A percentile compares a stretch with the other conserved stretches of the same genome.
Evolutionary conservation across 2,888 invertebrate species (phyloP).

Genomic region (Drosophila falleni): DNA sequence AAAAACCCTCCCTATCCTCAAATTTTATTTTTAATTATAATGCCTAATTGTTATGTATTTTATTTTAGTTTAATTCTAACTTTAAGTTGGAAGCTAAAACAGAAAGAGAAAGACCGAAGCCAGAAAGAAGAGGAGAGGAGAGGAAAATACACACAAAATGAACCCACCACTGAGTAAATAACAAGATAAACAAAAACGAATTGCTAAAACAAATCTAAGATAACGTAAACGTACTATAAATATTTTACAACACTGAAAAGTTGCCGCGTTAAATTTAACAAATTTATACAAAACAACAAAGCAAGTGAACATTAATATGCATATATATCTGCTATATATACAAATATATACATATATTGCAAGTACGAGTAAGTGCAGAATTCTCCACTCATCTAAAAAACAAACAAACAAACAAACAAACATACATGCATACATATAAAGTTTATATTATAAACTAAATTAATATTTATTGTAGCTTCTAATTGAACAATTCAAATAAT

Average conservation of each 20-base stretch:
- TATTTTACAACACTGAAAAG: slow-evolving; percentile 47
- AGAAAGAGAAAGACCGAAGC: slow-evolving; percentile 16
- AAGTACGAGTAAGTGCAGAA: slow-evolving; percentile 10
- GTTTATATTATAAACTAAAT: too few relatives aligned
- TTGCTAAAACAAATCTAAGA: slow-evolving; percentile 56
- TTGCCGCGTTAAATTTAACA: slow-evolving; percentile 67
- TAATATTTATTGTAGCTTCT: slow-evolving; percentile 75
- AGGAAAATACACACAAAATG: slow-evolving; percentile 67
- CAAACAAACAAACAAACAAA: slow-evolving; percentile 30
- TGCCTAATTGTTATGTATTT: slow-evolving; percentile 29
- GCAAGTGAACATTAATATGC: slow-evolving; percentile 18
- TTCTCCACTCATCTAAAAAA: slow-evolving; percentile 31
- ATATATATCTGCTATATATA: slow-evolving; percentile 35
- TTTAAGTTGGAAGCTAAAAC: slow-evolving; percentile 58
- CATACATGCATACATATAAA: slow-evolving; percentile 42
- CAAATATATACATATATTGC: slow-evolving; percentile 8
- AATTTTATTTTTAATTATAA: slow-evolving; percentile 12
- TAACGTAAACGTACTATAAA: slow-evolving; percentile 46
- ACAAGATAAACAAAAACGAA: slow-evolving; percentile 40
- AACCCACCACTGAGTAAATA: slow-evolving; percentile 71
- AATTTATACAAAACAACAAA: slow-evolving; percentile 53
- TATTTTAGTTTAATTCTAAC: slow-evolving; percentile 49
- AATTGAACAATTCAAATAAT: slow-evolving; percentile 58
- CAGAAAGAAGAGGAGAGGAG: slow-evolving; percentile 28
- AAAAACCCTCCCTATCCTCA: slow-evolving; percentile 3